Evolutionary conservation across 2,113 vertebrate species (phyloP).

Genomic region (Podilymbus podiceps): DNA sequence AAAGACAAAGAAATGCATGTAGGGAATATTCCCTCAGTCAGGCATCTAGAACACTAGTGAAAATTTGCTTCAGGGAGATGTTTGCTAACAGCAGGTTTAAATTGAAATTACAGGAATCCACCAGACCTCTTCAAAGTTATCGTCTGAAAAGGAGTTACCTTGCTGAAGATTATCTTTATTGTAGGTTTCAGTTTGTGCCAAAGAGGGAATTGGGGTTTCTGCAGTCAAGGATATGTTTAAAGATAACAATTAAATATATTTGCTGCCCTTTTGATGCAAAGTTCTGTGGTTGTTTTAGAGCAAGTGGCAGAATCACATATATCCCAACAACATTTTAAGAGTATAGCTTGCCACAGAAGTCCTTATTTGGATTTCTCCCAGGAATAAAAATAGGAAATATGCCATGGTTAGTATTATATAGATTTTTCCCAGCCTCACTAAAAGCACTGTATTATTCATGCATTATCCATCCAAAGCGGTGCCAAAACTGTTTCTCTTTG

Average conservation of each 20-base stretch:
- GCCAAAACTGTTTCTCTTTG: background rate
- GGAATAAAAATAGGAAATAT: background rate
- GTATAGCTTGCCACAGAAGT: background rate
- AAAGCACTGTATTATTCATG: constrained; percentile 7
- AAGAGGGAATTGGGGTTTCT: background rate
- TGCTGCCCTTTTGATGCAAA: background rate
- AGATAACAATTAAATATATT: background rate
- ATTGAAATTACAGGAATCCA: background rate
- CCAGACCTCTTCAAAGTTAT: background rate
- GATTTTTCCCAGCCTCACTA: background rate
- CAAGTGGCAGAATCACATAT: background rate
- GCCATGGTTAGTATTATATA: background rate
- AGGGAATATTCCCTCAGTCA: background rate
- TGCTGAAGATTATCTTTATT: background rate
- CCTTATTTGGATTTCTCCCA: background rate
- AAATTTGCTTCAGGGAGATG: background rate
- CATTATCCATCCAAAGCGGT: background rate
- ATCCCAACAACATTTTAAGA: background rate
- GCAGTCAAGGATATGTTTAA: background rate
- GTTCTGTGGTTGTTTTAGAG: background rate
- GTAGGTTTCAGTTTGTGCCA: rapidly evolving
- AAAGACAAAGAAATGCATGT: background rate
- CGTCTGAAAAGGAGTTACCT: background rate
- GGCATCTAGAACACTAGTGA: background rate
- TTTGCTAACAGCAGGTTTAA: background rate